Percentiles rank a stretch among this genome's conserved stretches.
These are phyloP conservation scores for Chromis chromis DNA, from an alignment of 2,797 vertebrate species.

Conservation along the genomic window DNA sequence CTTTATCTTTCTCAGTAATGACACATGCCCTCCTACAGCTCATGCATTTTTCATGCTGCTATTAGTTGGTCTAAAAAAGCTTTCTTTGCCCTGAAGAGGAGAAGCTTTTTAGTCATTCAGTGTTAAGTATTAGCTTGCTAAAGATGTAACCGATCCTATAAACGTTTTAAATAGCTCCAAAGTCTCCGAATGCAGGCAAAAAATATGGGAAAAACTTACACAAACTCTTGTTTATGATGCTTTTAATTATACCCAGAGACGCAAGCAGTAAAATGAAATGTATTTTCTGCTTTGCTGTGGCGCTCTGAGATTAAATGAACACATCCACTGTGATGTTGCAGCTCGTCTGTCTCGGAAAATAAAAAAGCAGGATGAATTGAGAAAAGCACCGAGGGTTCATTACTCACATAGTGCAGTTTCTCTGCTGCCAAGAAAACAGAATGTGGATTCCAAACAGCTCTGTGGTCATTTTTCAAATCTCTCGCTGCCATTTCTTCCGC, in stretches of 20 bases:
- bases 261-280: neutral
- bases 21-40: constrained; percentile 21
- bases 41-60: constrained; percentile 66
- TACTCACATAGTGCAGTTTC: constrained; percentile 6
- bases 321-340: neutral
- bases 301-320: neutral
- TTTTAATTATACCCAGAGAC: constrained; percentile 6
- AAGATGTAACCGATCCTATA: constrained; percentile 14
- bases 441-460: constrained; percentile 13
- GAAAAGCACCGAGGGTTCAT: constrained; percentile 12
- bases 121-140: constrained; percentile 8
- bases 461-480: constrained; percentile 31
- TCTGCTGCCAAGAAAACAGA: constrained; percentile 28
- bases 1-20: constrained; percentile 1
- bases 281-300: constrained; percentile 14
- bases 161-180: neutral
- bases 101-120: neutral
- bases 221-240: neutral
- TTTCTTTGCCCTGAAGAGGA: constrained; percentile 34
- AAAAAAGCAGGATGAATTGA: constrained; percentile 15
- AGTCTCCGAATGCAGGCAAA: neutral
- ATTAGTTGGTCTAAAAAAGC: constrained; percentile 36
- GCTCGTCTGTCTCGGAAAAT: constrained; percentile 19
- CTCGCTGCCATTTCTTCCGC: constrained; percentile 13
- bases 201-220: too few relatives aligned